Base-by-base conservation (phyloP, 2,797 vertebrate genomes). In the Phalloptychus januarius region DNA sequence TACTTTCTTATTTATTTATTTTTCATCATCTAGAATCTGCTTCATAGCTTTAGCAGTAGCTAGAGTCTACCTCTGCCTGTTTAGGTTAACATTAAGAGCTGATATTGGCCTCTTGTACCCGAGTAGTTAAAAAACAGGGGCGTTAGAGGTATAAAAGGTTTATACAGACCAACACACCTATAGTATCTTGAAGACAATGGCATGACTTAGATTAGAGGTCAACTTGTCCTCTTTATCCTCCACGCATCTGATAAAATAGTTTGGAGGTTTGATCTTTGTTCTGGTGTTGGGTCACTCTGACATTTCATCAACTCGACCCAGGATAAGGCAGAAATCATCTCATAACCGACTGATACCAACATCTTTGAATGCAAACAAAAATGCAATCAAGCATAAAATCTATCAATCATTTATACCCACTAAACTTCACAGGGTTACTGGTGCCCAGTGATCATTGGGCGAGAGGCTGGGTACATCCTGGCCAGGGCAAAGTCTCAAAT, bases 231-330 rank as follows among this genome's bases (percentile, higher is more conserved):
- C 23, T 33, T 56, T 61, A 81, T 48, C 42, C 1, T 8, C 25
- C 40, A 44, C 54, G 11, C 40, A 8, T 48, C 36, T 75, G 48
- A 85, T 63, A 16, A 77, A 77, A 38, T 28, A 6, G 7, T 50
- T 70, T 75, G 20, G 7, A n/a, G 10, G 54, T 76, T 65, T 81
- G 76, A 82, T 36, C 77, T 86, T 85, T 85, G 72, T 18, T 77
- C 86, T 33, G 15, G 13, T 63, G 25, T 8, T 23, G 44, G 75
- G 80, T 89, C 81, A 90, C 48, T 10, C 7, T 31, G 72, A 76
- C 75, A 76, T 56, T 56, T 54, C 31, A 38, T 38, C 33, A 72
- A 76, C 15, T 23, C 72, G 40, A 52, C 45, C 25, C 56, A 72
- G 16, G 77, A 83, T 79, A 79, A 82, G 67, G 70, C 36, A 58